These are phyloP conservation scores for Ophiothrix spiculata DNA, from an alignment of 35 echinoderm and acorn worm species.

Conservation along the genomic window DNA sequence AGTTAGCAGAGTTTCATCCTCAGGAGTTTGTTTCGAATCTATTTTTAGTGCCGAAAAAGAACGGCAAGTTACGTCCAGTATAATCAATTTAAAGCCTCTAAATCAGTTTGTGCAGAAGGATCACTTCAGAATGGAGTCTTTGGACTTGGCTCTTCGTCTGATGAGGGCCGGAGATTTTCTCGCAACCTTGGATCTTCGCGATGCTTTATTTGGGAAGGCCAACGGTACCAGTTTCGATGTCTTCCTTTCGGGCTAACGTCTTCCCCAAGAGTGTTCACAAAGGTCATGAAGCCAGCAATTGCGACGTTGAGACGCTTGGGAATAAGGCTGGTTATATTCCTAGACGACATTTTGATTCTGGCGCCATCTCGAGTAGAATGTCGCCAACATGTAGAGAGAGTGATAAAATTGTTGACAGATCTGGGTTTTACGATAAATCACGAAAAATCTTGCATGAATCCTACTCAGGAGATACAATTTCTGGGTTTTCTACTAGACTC, in stretches of 20 bases:
- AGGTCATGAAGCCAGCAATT: background rate
- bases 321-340: background rate
- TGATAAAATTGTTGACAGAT: background rate
- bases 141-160: background rate
- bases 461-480: background rate
- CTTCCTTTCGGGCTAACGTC: too few relatives aligned
- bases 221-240: background rate
- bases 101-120: background rate
- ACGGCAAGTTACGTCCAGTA: background rate
- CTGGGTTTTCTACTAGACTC: too few relatives aligned
- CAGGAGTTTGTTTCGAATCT: background rate
- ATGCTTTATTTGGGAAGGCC: background rate
- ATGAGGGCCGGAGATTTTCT: background rate
- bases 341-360: background rate
- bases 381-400: too few relatives aligned
- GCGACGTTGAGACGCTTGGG: background rate
- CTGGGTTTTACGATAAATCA: conserved; percentile 18
- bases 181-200: background rate
- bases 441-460: conserved; percentile 16
- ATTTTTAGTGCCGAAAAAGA: background rate
- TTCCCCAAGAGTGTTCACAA: background rate
- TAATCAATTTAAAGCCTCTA: background rate
- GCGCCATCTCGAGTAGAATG: background rate
- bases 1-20: background rate
- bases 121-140: background rate